Evolutionary conservation across 2,797 vertebrate species (phyloP), one percentile per base, ranked within the genome.

Genomic region (Parauchenoglanis ngamensis): DNA sequence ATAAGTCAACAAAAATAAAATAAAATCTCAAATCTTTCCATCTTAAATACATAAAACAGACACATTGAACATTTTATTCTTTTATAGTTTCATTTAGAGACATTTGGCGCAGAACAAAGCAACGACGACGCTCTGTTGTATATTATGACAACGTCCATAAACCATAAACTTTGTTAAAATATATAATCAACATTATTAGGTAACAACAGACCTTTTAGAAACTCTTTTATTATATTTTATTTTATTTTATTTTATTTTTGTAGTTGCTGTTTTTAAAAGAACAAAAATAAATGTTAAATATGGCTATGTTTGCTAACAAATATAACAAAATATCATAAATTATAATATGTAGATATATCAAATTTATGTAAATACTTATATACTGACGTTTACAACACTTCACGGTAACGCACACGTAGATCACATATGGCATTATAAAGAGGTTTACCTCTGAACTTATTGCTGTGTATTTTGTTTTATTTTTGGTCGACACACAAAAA

Each of bases 381-480:
- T 61, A 65, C 8, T 1, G 11, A 15, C 12, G 0, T n/a, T 52
- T n/a, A 49, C 12, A n/a, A 52, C 23, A 46, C n/a, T 70, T 57
- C 10, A 68, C 31, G 17, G 23, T 1, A 72, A 28, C 68, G 28
- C 12, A 78, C 10, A 72, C 28, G 61, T 46, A 80, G n/a, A 44
- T 49, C 68, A 80, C 46, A 78, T 54, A 65, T 54, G 23, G 21
- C 75, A 56, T 44, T 59, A 19, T 72, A 70, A 57, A 35, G 46
- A 81, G 40, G 10, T 44, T 52, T 52, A 35, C 25, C 21, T 81
- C 40, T 81, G 3, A 46, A 72, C 23, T 80, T 86, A 86, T 86
- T 86, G 85, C 85, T 86, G 11, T 35, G 25, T 13, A 72, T 57
- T 72, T 72, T 25, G 4, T 35, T 23, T 70, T 73, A 13, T 25